These are phyloP conservation scores for Cylindroiulus punctatus DNA, from an alignment of 2,888 invertebrate genomes.

Conservation along the genomic window DNA sequence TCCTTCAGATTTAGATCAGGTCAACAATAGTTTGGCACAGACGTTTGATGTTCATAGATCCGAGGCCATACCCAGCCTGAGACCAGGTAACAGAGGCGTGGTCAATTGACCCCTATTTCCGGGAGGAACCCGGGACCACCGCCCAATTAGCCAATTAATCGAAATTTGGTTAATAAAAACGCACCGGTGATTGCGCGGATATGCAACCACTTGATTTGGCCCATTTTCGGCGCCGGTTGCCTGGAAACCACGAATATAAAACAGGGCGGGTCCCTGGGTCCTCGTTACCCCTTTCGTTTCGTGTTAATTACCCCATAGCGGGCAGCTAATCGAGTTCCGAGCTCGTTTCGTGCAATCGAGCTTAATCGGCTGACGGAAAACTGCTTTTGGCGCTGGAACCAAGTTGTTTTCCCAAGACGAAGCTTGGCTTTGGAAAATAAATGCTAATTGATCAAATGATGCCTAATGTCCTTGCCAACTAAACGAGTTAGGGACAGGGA, in stretches of 20 bases:
- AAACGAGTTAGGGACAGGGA: neutral
- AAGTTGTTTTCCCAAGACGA: slow-evolving; percentile 5
- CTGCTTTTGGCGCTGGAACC: slow-evolving; percentile 3
- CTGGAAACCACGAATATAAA: slow-evolving; percentile 35
- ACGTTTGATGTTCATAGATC: neutral
- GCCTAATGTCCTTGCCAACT: slow-evolving; percentile 4
- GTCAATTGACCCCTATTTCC: slow-evolving; percentile 29
- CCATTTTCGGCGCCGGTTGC: slow-evolving; percentile 38
- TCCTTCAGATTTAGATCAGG: no score
- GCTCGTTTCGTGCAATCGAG: slow-evolving; percentile 44
- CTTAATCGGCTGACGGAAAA: slow-evolving; percentile 28
- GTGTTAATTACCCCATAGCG: slow-evolving; percentile 43
- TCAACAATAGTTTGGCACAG: neutral
- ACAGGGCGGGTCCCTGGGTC: slow-evolving; percentile 41
- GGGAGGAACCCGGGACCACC: slow-evolving; percentile 12
- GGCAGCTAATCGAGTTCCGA: slow-evolving; percentile 40
- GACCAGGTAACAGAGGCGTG: neutral
- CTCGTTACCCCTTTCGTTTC: slow-evolving; percentile 43
- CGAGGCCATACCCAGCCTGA: neutral
- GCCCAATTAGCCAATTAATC: slow-evolving; percentile 45
- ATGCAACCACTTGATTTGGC: slow-evolving; percentile 36
- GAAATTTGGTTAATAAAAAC: slow-evolving; percentile 43
- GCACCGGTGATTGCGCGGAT: slow-evolving; percentile 19
- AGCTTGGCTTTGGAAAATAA: slow-evolving; percentile 16
- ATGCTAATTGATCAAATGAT: slow-evolving; percentile 43